Conservation (phyloP, 2,113 vertebrate genomes). For the Acanthochromis polyacanthus region DNA sequence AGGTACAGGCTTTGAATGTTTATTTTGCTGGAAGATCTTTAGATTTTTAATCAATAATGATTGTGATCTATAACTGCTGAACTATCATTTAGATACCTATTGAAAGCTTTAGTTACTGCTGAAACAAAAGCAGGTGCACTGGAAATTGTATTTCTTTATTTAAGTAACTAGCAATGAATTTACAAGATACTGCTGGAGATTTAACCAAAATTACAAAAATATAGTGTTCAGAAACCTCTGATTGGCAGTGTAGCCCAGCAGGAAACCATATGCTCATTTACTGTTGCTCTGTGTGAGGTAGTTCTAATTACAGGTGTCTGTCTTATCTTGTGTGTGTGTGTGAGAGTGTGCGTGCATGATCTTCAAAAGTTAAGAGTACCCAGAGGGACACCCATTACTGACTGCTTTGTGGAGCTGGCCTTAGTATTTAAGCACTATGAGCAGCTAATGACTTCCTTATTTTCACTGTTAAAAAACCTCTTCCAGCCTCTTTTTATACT, state of each 20-base stretch:
- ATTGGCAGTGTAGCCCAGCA: slow-evolving; percentile 31
- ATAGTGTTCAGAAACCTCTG: slow-evolving; percentile 37
- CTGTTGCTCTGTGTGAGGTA: slow-evolving; percentile 66
- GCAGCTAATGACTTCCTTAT: slow-evolving; percentile 80
- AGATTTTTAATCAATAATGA: neutral
- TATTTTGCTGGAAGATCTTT: neutral
- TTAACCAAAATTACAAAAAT: slow-evolving; percentile 48
- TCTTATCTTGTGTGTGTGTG: slow-evolving; percentile 30
- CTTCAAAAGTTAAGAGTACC: slow-evolving; percentile 63
- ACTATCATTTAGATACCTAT: neutral
- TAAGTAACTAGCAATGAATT: slow-evolving; percentile 24
- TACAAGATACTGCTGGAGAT: slow-evolving; percentile 34
- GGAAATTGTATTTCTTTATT: slow-evolving; percentile 30
- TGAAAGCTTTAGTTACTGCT: neutral
- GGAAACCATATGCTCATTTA: slow-evolving; percentile 59
- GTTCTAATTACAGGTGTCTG: slow-evolving; percentile 67
- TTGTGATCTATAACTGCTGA: slow-evolving; percentile 2
- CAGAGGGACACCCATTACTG: slow-evolving; percentile 56
- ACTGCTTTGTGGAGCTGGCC: slow-evolving; percentile 66
- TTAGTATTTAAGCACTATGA: slow-evolving; percentile 64
- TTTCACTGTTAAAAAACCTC: slow-evolving; percentile 69
- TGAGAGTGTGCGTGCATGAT: slow-evolving; percentile 28
- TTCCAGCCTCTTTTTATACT: slow-evolving; percentile 58
- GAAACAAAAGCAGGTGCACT: slow-evolving; percentile 1
- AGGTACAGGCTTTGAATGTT: neutral